Conservation (phyloP, 2,113 vertebrate species). For the Dromaius novaehollandiae region DNA sequence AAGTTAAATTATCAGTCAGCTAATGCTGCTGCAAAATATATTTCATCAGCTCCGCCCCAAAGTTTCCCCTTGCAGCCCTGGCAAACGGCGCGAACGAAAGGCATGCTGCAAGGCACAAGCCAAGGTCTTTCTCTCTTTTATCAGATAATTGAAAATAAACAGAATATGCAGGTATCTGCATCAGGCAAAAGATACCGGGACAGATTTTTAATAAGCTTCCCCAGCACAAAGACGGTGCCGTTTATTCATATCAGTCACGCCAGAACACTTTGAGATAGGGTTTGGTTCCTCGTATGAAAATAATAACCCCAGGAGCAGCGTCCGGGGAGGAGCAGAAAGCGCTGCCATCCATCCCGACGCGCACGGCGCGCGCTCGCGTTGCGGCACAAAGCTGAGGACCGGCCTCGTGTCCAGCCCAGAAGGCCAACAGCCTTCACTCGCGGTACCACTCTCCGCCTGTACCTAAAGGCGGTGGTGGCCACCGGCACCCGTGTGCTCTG, state of each 20-base stretch:
- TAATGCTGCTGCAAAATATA: neutral
- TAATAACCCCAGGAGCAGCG: neutral
- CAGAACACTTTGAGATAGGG: neutral
- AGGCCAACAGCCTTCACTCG: no score
- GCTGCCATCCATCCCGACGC: no score
- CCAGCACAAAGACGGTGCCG: neutral
- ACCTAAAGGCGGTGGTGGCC: no score
- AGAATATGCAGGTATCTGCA: neutral
- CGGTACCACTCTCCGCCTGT: no score
- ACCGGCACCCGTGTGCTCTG: no score
- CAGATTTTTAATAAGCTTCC: neutral
- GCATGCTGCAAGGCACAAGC: neutral
- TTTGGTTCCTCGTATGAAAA: neutral
- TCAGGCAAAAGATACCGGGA: neutral
- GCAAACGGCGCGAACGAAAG: neutral
- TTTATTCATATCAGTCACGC: neutral
- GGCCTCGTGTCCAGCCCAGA: no score
- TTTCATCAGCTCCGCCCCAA: neutral
- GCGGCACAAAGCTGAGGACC: no score
- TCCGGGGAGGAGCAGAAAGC: neutral
- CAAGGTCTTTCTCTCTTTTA: neutral
- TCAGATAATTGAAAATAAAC: neutral
- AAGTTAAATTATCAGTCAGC: conserved; percentile 28
- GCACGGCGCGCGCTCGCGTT: no score
- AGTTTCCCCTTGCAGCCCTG: neutral